A percentile compares a stretch with the other conserved stretches of the same genome.
Conservation (phyloP, 1,140 invertebrate genomes). For the Hyphantria cunea region DNA sequence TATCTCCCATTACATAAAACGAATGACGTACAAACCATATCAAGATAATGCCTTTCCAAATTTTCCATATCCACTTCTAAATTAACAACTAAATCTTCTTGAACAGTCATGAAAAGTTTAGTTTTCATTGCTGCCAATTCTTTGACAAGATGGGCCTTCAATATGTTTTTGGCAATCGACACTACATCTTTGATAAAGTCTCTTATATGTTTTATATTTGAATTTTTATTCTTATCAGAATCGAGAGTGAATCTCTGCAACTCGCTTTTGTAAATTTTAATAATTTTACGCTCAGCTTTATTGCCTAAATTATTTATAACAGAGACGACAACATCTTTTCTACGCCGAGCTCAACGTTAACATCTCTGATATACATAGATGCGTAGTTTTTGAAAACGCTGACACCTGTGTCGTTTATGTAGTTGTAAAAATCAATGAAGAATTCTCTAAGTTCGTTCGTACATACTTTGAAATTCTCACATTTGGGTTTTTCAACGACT, state of each 20-base stretch:
- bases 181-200: constrained; percentile 41
- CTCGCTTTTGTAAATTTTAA: constrained; percentile 44
- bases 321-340: constrained; percentile 41
- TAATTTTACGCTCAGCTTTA: constrained; percentile 33
- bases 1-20: constrained; percentile 34
- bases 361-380: constrained; percentile 57
- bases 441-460: constrained; percentile 54
- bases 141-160: constrained; percentile 31
- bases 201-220: constrained; percentile 44
- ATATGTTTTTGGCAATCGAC: constrained; percentile 25
- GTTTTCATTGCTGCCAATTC: constrained; percentile 35
- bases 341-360: constrained; percentile 33
- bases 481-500: constrained; percentile 20
- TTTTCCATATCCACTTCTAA: constrained; percentile 53
- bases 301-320: constrained; percentile 34
- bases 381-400: constrained; percentile 51
- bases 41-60: constrained; percentile 40
- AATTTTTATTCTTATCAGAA: constrained; percentile 37
- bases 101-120: constrained; percentile 37
- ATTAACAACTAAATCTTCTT: constrained; percentile 52
- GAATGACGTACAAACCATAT: constrained; percentile 46
- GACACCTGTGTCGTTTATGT: constrained; percentile 50
- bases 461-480: constrained; percentile 47
- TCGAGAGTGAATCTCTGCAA: constrained; percentile 45
- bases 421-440: constrained; percentile 47